Evolutionary conservation across 2,888 invertebrate genomes (phyloP).

Genomic region (Halictus quadricinctus): DNA sequence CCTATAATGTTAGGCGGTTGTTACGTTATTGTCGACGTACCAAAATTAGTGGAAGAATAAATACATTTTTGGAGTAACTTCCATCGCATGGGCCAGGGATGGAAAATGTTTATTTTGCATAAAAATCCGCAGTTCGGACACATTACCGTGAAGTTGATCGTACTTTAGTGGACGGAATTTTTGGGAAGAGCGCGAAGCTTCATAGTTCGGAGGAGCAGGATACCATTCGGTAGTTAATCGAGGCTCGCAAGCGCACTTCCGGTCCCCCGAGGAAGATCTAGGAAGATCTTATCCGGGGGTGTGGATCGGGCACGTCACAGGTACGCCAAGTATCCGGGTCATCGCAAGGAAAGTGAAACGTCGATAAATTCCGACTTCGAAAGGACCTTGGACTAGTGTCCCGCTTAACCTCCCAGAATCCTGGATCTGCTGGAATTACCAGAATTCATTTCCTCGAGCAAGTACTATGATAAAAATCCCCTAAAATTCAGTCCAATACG

Average conservation of each 20-base stretch:
- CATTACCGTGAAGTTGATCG: not conserved
- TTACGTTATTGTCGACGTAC: no score
- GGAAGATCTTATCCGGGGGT: conserved; percentile 51
- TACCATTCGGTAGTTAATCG: conserved; percentile 39
- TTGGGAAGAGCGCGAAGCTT: not conserved
- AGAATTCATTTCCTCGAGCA: not conserved
- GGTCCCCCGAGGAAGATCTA: conserved; percentile 17
- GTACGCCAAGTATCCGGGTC: conserved; percentile 61
- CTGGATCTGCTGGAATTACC: not conserved
- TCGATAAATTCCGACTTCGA: conserved; percentile 66
- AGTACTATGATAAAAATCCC: not conserved
- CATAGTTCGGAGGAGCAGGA: not conserved
- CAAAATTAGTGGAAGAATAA: no score
- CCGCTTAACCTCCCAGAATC: conserved; percentile 47
- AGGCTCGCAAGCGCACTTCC: conserved; percentile 28
- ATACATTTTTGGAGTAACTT: no score
- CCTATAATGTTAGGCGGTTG: no score
- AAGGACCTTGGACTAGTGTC: conserved; percentile 68
- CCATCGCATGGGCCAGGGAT: no score
- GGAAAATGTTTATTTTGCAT: no score
- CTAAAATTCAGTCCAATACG: not conserved
- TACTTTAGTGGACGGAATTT: not conserved
- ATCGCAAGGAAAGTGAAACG: conserved; percentile 68
- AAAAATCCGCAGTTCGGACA: no score
- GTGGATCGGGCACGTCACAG: conserved; percentile 56